A percentile compares a stretch with the other conserved stretches of the same genome.
Evolutionary conservation across 2,113 vertebrate species (phyloP).

Genomic region (Equus przewalskii): DNA sequence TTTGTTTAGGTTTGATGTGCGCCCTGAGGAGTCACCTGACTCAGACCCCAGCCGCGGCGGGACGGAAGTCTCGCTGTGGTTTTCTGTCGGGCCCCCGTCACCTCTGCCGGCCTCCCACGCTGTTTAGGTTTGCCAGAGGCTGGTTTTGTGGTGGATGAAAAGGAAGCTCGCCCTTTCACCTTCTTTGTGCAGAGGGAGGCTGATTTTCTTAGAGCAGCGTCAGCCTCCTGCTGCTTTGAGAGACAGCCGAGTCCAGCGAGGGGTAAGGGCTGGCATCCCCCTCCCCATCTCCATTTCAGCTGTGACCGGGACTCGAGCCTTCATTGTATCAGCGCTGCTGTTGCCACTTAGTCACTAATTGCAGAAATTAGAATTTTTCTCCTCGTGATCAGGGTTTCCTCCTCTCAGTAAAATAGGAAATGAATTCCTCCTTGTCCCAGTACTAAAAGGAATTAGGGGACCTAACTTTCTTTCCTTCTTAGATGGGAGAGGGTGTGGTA

Average conservation of each 20-base stretch:
- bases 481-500: background rate
- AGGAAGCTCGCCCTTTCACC: slow-evolving; percentile 74
- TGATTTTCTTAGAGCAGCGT: background rate
- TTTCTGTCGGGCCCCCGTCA: slow-evolving; percentile 66
- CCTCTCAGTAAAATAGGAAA: background rate
- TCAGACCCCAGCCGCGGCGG: slow-evolving; percentile 40
- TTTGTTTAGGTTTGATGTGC: slow-evolving; percentile 75
- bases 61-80: slow-evolving; percentile 58
- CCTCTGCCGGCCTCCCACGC: slow-evolving; percentile 50
- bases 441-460: background rate
- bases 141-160: slow-evolving; percentile 68
- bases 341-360: slow-evolving; percentile 43
- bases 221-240: slow-evolving; percentile 20
- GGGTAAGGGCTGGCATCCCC: background rate
- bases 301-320: slow-evolving; percentile 5
- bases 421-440: background rate
- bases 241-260: background rate
- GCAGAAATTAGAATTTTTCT: slow-evolving; percentile 39
- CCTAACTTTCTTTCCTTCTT: background rate
- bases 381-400: background rate
- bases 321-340: background rate
- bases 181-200: slow-evolving; percentile 70
- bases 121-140: slow-evolving; percentile 48
- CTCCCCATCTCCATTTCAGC: background rate
- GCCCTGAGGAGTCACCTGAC: slow-evolving; percentile 74